A percentile compares a stretch with the other conserved stretches of the same genome.
Conservation (phyloP, 2,113 vertebrate genomes). For the Hepsetus odoe region DNA sequence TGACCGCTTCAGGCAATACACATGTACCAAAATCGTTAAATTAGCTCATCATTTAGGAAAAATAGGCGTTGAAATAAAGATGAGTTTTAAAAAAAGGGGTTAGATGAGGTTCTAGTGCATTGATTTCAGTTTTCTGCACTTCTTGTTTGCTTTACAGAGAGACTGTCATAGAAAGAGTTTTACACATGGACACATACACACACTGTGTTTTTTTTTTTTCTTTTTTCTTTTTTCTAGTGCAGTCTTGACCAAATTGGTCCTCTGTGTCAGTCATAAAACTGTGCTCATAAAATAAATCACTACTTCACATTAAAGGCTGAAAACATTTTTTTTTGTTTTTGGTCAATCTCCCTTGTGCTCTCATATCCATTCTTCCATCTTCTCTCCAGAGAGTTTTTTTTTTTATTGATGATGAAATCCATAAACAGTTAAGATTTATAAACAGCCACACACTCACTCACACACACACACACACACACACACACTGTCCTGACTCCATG, state of each 20-base stretch:
- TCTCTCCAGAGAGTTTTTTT: neutral
- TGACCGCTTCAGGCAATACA: slow-evolving; percentile 24
- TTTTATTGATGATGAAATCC: slow-evolving; percentile 20
- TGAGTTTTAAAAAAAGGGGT: slow-evolving; percentile 18
- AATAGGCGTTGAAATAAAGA: slow-evolving; percentile 40
- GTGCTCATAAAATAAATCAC: slow-evolving; percentile 35
- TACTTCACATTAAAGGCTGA: slow-evolving; percentile 28
- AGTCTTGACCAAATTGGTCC: slow-evolving; percentile 20
- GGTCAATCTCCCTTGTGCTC: slow-evolving; percentile 25
- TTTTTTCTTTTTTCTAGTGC: slow-evolving; percentile 4
- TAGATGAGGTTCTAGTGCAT: neutral
- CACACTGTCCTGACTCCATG: slow-evolving; percentile 31
- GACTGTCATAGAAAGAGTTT: slow-evolving; percentile 13
- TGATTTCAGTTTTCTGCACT: neutral
- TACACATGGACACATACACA: slow-evolving; percentile 17
- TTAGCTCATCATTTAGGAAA: slow-evolving; percentile 24
- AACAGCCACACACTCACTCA: slow-evolving; percentile 30
- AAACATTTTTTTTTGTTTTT: slow-evolving; percentile 21
- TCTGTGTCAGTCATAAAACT: slow-evolving; percentile 26
- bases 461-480: slow-evolving; percentile 33
- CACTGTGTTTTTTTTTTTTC: neutral
- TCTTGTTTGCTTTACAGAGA: neutral
- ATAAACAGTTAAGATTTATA: slow-evolving; percentile 29
- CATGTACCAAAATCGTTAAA: slow-evolving; percentile 16
- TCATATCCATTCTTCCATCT: slow-evolving; percentile 7